These are phyloP conservation scores for Paratrypauchen microcephalus DNA, from an alignment of 2,797 vertebrate species.

Conservation along the genomic window DNA sequence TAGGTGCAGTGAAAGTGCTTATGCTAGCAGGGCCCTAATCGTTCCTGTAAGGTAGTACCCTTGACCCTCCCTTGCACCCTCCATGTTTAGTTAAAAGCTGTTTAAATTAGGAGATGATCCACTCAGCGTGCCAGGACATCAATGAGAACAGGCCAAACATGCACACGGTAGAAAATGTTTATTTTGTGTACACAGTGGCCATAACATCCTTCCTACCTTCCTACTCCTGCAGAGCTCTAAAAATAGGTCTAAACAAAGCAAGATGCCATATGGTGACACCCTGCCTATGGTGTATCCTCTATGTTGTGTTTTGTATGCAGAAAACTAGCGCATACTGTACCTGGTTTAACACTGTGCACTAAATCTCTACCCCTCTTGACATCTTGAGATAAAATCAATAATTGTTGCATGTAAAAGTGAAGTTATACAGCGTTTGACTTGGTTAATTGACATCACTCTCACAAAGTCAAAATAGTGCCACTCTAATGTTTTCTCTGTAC, in stretches of 20 bases:
- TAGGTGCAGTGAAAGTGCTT: slow-evolving; percentile 28
- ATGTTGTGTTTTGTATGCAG: not conserved
- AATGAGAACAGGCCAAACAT: slow-evolving; percentile 22
- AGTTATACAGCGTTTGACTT: slow-evolving; percentile 18
- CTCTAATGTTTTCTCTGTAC: slow-evolving; percentile 53
- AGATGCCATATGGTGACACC: slow-evolving; percentile 40
- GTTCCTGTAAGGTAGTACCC: slow-evolving; percentile 19
- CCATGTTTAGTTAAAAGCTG: slow-evolving; percentile 47
- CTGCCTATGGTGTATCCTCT: slow-evolving; percentile 26
- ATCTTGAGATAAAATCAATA: slow-evolving; percentile 39
- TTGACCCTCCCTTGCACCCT: slow-evolving; percentile 27
- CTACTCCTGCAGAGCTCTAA: slow-evolving; percentile 20
- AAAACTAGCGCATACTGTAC: not conserved
- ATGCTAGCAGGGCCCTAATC: slow-evolving; percentile 21
- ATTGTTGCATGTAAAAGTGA: slow-evolving; percentile 19
- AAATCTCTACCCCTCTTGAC: slow-evolving; percentile 11
- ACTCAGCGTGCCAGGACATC: slow-evolving; percentile 15
- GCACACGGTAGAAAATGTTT: slow-evolving; percentile 1
- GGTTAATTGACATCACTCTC: slow-evolving; percentile 47
- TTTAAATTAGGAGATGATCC: slow-evolving; percentile 22
- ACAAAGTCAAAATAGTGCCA: slow-evolving; percentile 40
- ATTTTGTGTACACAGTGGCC: slow-evolving; percentile 30
- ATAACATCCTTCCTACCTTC: slow-evolving; percentile 23
- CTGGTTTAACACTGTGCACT: not conserved
- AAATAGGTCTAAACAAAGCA: slow-evolving; percentile 48